Conservation (phyloP, 2,888 invertebrate genomes). For the Lasioglossum pauxillum region DNA sequence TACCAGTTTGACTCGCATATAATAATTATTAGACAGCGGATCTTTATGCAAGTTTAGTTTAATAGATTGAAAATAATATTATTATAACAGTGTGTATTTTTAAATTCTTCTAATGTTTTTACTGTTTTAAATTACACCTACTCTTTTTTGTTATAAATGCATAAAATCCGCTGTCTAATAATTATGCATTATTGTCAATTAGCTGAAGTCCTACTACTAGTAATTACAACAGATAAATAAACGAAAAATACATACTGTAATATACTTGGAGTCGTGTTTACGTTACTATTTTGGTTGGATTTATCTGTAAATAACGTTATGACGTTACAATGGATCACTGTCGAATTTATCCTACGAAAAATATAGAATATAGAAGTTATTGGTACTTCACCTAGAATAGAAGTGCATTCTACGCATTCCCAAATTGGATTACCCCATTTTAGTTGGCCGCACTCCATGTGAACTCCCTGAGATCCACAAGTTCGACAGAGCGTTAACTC, state of each 20-base stretch:
- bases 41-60: no score
- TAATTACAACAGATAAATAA: not conserved
- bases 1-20: not conserved
- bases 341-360: not conserved
- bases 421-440: slow-evolving; percentile 82
- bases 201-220: not conserved
- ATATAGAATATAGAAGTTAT: not conserved
- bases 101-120: no score
- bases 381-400: slow-evolving; percentile 74
- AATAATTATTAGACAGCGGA: not conserved
- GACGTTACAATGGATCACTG: not conserved
- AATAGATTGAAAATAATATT: no score
- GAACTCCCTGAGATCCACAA: slow-evolving; percentile 87
- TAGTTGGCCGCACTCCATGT: slow-evolving; percentile 85
- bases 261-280: not conserved
- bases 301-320: slow-evolving; percentile 47
- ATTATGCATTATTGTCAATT: not conserved
- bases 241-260: slow-evolving; percentile 39
- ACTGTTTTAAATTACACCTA: no score
- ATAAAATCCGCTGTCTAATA: not conserved
- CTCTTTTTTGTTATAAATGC: no score
- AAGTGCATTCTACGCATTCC: slow-evolving; percentile 84
- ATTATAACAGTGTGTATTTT: no score
- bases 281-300: slow-evolving; percentile 18
- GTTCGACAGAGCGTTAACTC: slow-evolving; percentile 85